Evolutionary conservation across 2,888 invertebrate genomes (phyloP), one percentile per base, ranked within the genome.

Genomic region (Hirtodrosophila histrioides): DNA sequence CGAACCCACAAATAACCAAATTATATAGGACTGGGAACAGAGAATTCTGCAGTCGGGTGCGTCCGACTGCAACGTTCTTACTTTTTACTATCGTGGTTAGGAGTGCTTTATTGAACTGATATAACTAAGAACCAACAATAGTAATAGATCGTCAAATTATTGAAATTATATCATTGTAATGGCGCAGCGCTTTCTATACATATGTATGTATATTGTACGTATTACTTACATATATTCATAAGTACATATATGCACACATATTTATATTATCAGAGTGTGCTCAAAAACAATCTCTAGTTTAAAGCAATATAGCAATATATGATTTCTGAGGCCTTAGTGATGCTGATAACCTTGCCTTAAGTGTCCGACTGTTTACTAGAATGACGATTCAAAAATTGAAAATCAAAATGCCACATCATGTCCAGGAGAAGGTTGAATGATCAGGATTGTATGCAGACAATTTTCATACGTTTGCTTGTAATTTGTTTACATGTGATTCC

Each of bases 381-480:
- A 57, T 55, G 54, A 54, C 51, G 11, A 44, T 45, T 41, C 6
- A 54, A 35, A 41, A 64, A 50, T 41, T 17, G 27, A 9, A 12
- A 29, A 55, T 10, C 44, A 68, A 78, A 68, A 41, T 53, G 73
- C 78, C 29, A 5, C 24, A 46, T 74, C 73, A 74, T 78, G 78
- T 73, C 73, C 78, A 67, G 68, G 68, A 40, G n/a, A 33, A 41
- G 51, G 37, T 48, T 37, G 11, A 24, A 45, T 23, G 37, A 68
- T 48, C 41, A 31, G 23, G 9, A 17, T 17, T n/a, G n/a, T n/a
- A n/a, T n/a, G n/a, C n/a, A n/a, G n/a, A n/a, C n/a, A n/a, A n/a
- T n/a, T n/a, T n/a, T n/a, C 17, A 17, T 17, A 17, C 17, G 17
- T 17, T 17, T 17, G 17, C 17, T 17, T 1, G 17, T 17, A 17